These are phyloP conservation scores for Papilio protenor DNA, from an alignment of 2,888 invertebrate species.

Conservation along the genomic window DNA sequence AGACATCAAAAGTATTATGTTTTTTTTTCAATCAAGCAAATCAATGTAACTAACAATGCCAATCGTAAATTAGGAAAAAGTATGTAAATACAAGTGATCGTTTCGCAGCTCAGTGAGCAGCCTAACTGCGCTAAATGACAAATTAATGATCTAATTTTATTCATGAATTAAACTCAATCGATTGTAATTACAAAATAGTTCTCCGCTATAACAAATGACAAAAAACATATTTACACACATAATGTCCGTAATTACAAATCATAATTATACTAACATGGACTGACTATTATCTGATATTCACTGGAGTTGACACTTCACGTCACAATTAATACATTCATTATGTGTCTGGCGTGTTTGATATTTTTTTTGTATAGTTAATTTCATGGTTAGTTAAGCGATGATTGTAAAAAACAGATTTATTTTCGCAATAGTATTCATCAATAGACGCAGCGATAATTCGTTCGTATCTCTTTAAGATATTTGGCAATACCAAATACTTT, in stretches of 20 bases:
- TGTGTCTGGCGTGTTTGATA: background rate
- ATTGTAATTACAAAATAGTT: slow-evolving; percentile 19
- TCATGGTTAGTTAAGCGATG: slow-evolving; percentile 17
- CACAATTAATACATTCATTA: slow-evolving; percentile 21
- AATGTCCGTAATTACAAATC: slow-evolving; percentile 14
- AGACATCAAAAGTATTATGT: background rate
- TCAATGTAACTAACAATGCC: background rate
- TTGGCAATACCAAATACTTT: too few species aligned
- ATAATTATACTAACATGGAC: background rate
- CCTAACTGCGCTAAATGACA: background rate
- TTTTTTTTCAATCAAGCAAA: background rate
- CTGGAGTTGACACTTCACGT: background rate
- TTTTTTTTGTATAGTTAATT: slow-evolving; percentile 25
- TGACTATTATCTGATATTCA: slow-evolving; percentile 11
- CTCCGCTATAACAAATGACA: background rate
- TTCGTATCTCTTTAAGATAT: background rate
- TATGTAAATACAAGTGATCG: background rate
- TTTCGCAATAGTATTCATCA: background rate
- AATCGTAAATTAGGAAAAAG: background rate
- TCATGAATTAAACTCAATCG: slow-evolving; percentile 21
- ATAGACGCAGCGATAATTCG: too few species aligned
- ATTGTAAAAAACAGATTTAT: background rate
- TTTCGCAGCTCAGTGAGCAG: background rate
- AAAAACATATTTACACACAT: slow-evolving; percentile 12
- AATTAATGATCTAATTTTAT: background rate